Percentiles rank a stretch among this genome's conserved stretches.
phyloP scores from a whole-genome alignment of 92 coral and sea anemone genomes.

The Phenganax marumi region DNA sequence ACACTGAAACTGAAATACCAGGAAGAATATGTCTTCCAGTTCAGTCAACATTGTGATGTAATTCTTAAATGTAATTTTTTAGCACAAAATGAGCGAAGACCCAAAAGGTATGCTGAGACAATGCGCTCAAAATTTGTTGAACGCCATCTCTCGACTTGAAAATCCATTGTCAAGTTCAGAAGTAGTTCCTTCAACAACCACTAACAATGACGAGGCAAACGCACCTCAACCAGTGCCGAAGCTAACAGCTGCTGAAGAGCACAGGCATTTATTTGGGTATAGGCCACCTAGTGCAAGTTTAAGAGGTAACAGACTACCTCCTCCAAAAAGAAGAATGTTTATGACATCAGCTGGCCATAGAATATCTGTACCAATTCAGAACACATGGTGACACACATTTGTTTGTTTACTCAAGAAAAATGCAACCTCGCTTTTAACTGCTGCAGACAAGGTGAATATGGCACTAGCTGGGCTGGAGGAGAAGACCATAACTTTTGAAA shows the following conservation, averaged over 20 bases:
- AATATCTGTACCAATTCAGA: neutral
- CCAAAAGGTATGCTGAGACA: conserved; percentile 47
- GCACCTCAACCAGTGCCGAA: neutral
- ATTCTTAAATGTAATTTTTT: too few relatives aligned
- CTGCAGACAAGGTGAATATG: conserved; percentile 37
- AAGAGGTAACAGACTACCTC: neutral
- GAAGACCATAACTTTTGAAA: conserved; percentile 31
- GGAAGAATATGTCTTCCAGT: too few relatives aligned
- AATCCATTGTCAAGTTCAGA: neutral
- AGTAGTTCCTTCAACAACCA: neutral
- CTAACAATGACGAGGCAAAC: neutral
- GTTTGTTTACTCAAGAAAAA: conserved; percentile 28
- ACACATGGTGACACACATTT: conserved; percentile 14
- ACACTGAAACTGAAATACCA: too few relatives aligned
- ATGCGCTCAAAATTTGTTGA: conserved; percentile 52
- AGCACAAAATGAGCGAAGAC: conserved; percentile 19
- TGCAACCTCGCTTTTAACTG: conserved; percentile 28
- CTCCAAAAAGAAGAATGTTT: neutral
- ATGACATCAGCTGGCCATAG: neutral
- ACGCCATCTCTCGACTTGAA: conserved; percentile 52
- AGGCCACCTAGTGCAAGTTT: conserved; percentile 34
- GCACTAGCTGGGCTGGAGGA: conserved; percentile 38
- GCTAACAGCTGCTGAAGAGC: conserved; percentile 42
- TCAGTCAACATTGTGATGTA: too few relatives aligned
- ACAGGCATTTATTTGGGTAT: conserved; percentile 46